Base-by-base conservation (phyloP, 2,113 vertebrate genomes). In the Machaerirhynchus nigripectus region DNA sequence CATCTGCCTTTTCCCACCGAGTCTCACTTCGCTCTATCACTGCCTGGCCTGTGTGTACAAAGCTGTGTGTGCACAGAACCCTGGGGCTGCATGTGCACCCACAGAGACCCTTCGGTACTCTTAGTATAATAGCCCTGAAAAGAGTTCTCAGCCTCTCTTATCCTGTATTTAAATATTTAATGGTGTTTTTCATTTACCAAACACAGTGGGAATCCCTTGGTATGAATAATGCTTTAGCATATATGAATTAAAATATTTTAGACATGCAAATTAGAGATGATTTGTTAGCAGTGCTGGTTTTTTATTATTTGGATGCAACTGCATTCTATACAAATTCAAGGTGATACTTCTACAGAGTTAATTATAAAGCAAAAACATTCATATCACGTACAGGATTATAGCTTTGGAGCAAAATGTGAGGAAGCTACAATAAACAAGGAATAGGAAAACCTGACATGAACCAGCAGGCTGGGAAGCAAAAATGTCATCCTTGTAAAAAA, bases 41-140 rank as follows among this genome's bases (percentile, higher is more conserved):
- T 2, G 2, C 61, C 60, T 1, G 2, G 15, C 11, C 28, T 0
- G 2, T 11, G 13, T 2, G 40, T 9, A 28, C 21, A 44, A 30
- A 53, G 49, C 44, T 49, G 7, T 1, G 9, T 3, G 3, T 4
- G 3, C 39, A 20, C 17, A 71, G 53, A 75, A 7, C 39, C 17
- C 57, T 16, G 1, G 18, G 52, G 59, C 47, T 37, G 49, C 35
- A 9, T 1, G 0, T 10, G 35, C 17, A 28, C 47, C 46, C 77
- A 16, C 37, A 15, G 7, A 42, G 37, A 53, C 37, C 24, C 28
- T 40, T n/a, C 71, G 37, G 22, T 65, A 31, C 44, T 80, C 86
- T 88, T 61, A 35, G n/a, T 53, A 1, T 23, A 74, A 60, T 6
- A 47, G 33, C 28, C 19, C 56, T 60, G 37, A 30, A 75, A 88